These are phyloP conservation scores for Anthoscopus minutus DNA, from an alignment of 2,113 vertebrate species.

Conservation along the genomic window DNA sequence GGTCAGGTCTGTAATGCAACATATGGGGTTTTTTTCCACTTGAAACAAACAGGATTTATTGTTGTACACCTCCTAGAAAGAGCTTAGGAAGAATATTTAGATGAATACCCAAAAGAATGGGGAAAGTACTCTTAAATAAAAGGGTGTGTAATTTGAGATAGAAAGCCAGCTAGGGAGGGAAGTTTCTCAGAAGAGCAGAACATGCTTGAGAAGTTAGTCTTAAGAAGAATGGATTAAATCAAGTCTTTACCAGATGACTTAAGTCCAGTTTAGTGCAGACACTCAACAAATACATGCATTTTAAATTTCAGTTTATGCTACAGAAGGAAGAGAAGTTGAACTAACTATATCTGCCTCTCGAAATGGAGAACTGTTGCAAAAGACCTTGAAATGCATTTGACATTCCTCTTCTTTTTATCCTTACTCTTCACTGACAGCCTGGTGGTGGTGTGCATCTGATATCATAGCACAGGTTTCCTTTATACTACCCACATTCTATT, in stretches of 20 bases:
- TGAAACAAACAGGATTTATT: conserved; percentile 31
- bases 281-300: background rate
- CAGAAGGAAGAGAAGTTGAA: background rate
- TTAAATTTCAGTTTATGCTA: background rate
- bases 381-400: background rate
- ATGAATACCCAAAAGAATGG: background rate
- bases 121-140: background rate
- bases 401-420: background rate
- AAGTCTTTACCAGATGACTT: background rate
- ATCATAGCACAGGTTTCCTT: background rate
- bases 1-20: conserved; percentile 29
- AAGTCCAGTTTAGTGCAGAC: background rate
- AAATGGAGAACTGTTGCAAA: background rate
- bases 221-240: background rate
- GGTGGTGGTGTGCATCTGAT: background rate
- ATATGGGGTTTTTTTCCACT: background rate
- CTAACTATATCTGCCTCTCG: background rate
- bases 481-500: background rate
- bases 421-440: background rate
- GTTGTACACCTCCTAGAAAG: conserved; percentile 22
- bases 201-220: background rate
- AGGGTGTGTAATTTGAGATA: background rate
- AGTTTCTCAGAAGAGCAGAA: background rate
- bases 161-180: background rate
- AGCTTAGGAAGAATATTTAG: conserved; percentile 32